phyloP scores from a whole-genome alignment of 2,113 vertebrate species.

The Scolopax mira region DNA sequence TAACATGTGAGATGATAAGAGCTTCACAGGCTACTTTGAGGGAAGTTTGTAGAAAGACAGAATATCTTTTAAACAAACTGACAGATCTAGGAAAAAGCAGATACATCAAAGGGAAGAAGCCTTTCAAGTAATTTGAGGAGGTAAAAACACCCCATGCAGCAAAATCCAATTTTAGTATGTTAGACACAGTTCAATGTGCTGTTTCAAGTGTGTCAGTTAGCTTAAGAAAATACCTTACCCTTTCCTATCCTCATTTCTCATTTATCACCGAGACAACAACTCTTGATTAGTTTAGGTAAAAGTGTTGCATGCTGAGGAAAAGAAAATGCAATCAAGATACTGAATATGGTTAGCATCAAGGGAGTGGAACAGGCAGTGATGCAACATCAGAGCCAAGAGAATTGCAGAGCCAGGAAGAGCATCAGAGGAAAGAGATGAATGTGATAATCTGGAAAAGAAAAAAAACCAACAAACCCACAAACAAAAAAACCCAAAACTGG shows the following conservation, averaged over 20 bases:
- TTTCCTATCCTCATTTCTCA: not conserved
- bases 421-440: not conserved
- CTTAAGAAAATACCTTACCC: not conserved
- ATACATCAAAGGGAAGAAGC: not conserved
- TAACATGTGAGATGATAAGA: not conserved
- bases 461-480: not conserved
- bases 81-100: not conserved
- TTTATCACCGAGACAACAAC: not conserved
- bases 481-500: not conserved
- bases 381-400: not conserved
- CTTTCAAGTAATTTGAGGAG: not conserved
- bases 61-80: not conserved
- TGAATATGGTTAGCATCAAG: not conserved
- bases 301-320: not conserved
- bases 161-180: not conserved
- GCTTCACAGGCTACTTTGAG: not conserved
- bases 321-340: not conserved
- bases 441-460: not conserved
- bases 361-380: not conserved
- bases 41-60: not conserved
- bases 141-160: not conserved
- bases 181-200: not conserved
- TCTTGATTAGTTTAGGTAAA: not conserved
- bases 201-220: not conserved
- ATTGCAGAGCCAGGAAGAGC: not conserved